These are phyloP conservation scores for Hoplodrina ambigua DNA, from an alignment of 2,888 invertebrate genomes.

Conservation along the genomic window DNA sequence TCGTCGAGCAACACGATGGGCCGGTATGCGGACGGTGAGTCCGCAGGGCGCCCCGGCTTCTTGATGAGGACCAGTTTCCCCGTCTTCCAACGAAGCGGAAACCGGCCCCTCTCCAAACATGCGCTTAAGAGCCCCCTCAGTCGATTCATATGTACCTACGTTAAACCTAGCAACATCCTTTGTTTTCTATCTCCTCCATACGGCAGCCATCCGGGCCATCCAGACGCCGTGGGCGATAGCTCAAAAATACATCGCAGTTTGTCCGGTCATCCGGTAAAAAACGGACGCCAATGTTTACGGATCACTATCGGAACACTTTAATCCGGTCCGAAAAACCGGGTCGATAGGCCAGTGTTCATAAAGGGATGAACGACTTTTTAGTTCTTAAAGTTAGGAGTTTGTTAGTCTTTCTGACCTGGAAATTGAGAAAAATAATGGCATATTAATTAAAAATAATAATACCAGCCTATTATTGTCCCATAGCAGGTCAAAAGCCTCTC, in stretches of 20 bases:
- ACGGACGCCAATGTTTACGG: conserved; percentile 46
- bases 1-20: no score
- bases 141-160: not conserved
- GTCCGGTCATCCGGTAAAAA: conserved; percentile 43
- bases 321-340: conserved; percentile 42
- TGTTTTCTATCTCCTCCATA: conserved; percentile 30
- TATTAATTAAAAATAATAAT: no score
- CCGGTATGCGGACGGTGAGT: no score
- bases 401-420: not conserved
- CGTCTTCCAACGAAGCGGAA: no score
- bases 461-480: no score
- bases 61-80: no score
- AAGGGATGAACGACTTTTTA: conserved; percentile 19
- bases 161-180: not conserved
- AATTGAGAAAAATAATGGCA: not conserved
- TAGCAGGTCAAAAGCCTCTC: no score
- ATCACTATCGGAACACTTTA: conserved; percentile 53
- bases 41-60: no score
- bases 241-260: conserved; percentile 52
- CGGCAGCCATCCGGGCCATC: conserved; percentile 22
- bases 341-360: conserved; percentile 18
- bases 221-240: conserved; percentile 33
- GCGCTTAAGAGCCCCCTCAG: no score
- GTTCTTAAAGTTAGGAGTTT: not conserved
- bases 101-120: no score